Conservation (phyloP, 2,113 vertebrate genomes). For the Megaceryle torquata region DNA sequence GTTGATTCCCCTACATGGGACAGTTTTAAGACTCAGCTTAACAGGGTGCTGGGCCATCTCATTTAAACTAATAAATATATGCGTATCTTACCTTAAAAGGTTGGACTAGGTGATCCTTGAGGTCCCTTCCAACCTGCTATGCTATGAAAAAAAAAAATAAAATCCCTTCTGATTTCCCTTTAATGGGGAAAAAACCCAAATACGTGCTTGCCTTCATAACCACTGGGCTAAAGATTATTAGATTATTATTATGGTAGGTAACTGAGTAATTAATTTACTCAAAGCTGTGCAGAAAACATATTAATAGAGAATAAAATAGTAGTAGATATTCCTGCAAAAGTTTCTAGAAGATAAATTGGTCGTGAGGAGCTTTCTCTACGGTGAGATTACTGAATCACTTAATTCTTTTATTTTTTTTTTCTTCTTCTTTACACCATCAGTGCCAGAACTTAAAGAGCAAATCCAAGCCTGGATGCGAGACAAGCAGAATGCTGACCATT, state of each 20-base stretch:
- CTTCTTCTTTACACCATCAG: constrained; percentile 57
- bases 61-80: too few relatives aligned
- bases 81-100: too few relatives aligned
- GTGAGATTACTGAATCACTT: neutral
- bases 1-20: too few relatives aligned
- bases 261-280: neutral
- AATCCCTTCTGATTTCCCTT: neutral
- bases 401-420: neutral
- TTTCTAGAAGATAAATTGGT: neutral
- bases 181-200: neutral
- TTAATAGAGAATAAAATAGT: neutral
- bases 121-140: too few relatives aligned
- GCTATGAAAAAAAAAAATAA: too few relatives aligned
- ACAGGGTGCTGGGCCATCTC: too few relatives aligned
- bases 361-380: accelerated
- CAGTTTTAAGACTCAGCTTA: too few relatives aligned
- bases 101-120: too few relatives aligned
- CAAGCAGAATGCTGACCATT: constrained; percentile 88
- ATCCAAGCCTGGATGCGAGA: constrained; percentile 97
- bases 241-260: neutral
- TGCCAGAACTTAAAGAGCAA: constrained; percentile 94
- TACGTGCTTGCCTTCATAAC: neutral
- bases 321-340: neutral
- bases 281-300: neutral
- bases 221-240: neutral